These are phyloP conservation scores for Pseudolycoriella hygida DNA, from an alignment of 2,888 invertebrate species.

Conservation along the genomic window DNA sequence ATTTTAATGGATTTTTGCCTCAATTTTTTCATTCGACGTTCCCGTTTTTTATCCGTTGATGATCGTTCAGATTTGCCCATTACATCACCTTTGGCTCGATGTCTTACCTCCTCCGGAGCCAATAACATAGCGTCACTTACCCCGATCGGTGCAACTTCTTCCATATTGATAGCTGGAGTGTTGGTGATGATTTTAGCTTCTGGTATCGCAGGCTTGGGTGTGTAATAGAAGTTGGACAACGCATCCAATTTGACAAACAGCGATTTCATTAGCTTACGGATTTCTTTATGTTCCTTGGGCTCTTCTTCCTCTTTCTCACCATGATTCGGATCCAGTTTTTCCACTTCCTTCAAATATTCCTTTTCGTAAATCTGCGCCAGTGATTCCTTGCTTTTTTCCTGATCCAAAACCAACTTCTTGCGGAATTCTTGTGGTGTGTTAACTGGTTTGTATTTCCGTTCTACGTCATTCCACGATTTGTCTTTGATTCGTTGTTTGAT, in stretches of 20 bases:
- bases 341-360: constrained; percentile 54
- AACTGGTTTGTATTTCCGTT: constrained; percentile 66
- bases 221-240: constrained; percentile 84
- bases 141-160: constrained; percentile 89
- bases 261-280: constrained; percentile 51
- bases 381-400: constrained; percentile 86
- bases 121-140: constrained; percentile 66
- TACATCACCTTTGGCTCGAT: constrained; percentile 34
- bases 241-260: constrained; percentile 81
- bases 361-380: constrained; percentile 89
- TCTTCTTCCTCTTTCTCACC: constrained; percentile 33
- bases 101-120: constrained; percentile 83
- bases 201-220: constrained; percentile 68
- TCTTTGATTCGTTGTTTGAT: constrained; percentile 86
- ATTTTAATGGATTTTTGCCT: constrained; percentile 42
- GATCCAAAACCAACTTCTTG: constrained; percentile 73
- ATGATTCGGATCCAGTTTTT: constrained; percentile 24
- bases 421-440: constrained; percentile 71
- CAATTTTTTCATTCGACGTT: constrained; percentile 70
- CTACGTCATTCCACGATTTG: constrained; percentile 86
- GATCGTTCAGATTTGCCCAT: constrained; percentile 64
- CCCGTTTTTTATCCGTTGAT: constrained; percentile 74
- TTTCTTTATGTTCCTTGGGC: constrained; percentile 60
- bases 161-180: constrained; percentile 77
- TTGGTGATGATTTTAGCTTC: constrained; percentile 85